Base-by-base conservation (phyloP, 2,797 vertebrate genomes). In the Syngnathus acus region DNA sequence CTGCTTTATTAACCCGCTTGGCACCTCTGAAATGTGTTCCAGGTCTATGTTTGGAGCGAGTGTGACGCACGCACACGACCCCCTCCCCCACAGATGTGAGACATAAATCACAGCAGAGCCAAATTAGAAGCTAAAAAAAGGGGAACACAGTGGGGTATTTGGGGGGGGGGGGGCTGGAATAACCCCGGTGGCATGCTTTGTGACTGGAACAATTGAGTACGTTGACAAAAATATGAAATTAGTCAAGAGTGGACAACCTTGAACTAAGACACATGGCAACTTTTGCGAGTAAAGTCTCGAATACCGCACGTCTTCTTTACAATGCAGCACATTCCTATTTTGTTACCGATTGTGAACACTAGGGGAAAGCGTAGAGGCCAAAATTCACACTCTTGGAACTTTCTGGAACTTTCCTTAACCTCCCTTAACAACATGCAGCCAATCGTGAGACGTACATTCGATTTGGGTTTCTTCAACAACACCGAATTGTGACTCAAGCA, bases 61-160 rank as follows among this genome's bases (percentile, higher is more conserved):
- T 69, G 73, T 88, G 89, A 90, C 81, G 76, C 87, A 87, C 70
- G 26, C 38, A 3, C 16, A 42, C 64, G 54, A 9, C 21, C 40
- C 70, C 74, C 78, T 71, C 71, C 73, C 82, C 50, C 50, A 9
- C 78, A 83, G 78, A 87, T 81, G 75, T 47, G 48, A 80, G 83
- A 75, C 85, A 90, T 89, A 88, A 89, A 90, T 90, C 87, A 88
- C 67, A 63, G 84, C 42, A 32, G 80, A 79, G 78, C 87, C 72
- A 78, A 89, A 89, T 89, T 89, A 87, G 89, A 88, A 86, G 86
- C 82, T 82, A 80, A 57, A 87, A 79, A 85, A 81, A 57, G 6
- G 32, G 85, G 84, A 87, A 82, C 79, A 73, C 72, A 82, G 78
- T 65, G 58, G 79, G 76, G 67, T 82, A 88, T 84, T 89, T 65